Evolutionary conservation across 2,888 invertebrate species (phyloP), one percentile per base, ranked within the genome.

Genomic region (Coelopa pilipes): DNA sequence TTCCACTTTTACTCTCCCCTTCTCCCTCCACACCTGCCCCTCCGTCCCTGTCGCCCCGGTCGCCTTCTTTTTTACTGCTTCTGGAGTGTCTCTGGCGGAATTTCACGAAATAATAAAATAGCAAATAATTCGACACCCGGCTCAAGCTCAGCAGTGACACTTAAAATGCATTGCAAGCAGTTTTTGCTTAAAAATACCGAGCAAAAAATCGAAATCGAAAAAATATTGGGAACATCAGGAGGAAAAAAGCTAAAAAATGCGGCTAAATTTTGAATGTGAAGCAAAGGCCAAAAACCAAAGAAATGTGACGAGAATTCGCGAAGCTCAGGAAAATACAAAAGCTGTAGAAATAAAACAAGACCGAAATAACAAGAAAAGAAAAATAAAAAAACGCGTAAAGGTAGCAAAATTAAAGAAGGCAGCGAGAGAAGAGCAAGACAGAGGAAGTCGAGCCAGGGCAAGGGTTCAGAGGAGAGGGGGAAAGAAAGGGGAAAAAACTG

Each of bases 251-350:
- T 45, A 50, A 70, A 76, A 70, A 75, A n/a, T 60, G 68, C 34
- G 24, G 17, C 17, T 63, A 21, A 17, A 46, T 46, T 45, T 46
- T 63, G n/a, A 63, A 45, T 19, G 13, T 49, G 66, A 19, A 72
- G 65, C 71, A 76, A 79, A 80, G 74, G 73, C 77, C 78, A 77
- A 76, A 78, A 78, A 79, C 81, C 79, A 81, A 77, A 80, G 68
- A 74, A 75, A 72, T 82, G 84, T 84, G 84, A 84, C 84, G 84
- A 82, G 84, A 84, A 84, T 84, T 84, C 82, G 83, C 84, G 83
- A 84, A 84, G 76, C 76, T 62, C 70, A 65, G 73, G 72, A 74
- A 80, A 82, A 79, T 75, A 78, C 80, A 76, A 77, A 55, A 72
- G 72, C 74, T 71, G 76, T 72, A 72, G 76, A 55, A 68, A 63